Conservation (phyloP, 2,797 vertebrate species). For the Bradypus variegatus region DNA sequence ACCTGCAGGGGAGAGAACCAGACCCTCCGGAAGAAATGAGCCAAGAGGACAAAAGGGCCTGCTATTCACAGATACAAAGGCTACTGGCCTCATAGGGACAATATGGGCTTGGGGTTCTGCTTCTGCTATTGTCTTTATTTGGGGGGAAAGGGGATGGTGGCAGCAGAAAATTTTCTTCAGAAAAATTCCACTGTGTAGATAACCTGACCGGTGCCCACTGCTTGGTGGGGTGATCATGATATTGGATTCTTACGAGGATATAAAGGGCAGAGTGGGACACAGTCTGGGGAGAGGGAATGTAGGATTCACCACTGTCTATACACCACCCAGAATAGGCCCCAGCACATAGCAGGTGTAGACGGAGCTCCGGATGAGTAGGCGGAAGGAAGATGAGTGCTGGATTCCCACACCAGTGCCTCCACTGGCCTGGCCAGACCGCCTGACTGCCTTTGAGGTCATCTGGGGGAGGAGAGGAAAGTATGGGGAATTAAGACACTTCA, state of each 20-base stretch:
- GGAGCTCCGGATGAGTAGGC: too few species aligned
- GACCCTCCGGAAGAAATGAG: neutral
- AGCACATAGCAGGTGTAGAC: neutral
- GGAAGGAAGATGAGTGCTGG: neutral
- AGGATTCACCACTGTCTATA: accelerated
- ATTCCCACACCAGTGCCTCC: too few species aligned
- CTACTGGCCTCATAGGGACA: neutral
- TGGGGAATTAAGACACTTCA: neutral
- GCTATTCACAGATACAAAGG: neutral
- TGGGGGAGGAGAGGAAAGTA: neutral
- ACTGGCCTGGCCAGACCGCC: neutral
- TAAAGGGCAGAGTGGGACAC: too few species aligned
- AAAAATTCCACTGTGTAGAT: neutral
- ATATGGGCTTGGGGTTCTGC: neutral
- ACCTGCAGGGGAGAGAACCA: neutral
- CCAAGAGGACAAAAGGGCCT: too few species aligned
- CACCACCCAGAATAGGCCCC: neutral
- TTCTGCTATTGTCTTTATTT: neutral
- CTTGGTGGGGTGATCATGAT: neutral
- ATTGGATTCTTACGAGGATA: neutral
- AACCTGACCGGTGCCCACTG: neutral
- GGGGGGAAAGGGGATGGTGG: neutral
- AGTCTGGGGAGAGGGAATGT: too few species aligned
- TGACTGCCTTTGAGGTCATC: neutral
- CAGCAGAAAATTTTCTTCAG: neutral